These are phyloP conservation scores for Yoshiicerus persimilis DNA, from an alignment of 1,140 invertebrate species.

Conservation along the genomic window DNA sequence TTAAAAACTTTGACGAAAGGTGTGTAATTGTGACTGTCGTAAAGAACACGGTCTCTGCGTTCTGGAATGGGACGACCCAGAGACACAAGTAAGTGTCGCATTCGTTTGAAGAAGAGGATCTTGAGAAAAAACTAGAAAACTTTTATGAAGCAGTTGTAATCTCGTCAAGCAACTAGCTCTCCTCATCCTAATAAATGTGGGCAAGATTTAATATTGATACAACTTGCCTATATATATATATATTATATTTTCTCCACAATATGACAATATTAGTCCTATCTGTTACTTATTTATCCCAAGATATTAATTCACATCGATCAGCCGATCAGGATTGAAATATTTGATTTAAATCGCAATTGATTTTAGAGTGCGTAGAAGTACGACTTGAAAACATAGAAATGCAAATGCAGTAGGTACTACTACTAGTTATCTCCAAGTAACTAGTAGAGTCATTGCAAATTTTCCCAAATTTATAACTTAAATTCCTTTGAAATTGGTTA, in stretches of 20 bases:
- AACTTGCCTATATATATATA: not conserved
- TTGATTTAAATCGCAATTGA: no score
- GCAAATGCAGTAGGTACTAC: no score
- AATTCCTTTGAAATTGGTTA: no score
- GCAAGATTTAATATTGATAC: slow-evolving; percentile 41
- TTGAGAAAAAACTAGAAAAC: slow-evolving; percentile 23
- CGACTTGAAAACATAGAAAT: no score
- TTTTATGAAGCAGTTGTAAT: slow-evolving; percentile 35
- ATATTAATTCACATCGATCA: not conserved
- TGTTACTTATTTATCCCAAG: not conserved
- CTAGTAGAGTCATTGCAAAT: no score
- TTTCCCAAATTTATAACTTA: no score
- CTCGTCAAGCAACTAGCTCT: slow-evolving; percentile 39
- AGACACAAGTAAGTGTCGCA: slow-evolving; percentile 20
- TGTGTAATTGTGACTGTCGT: slow-evolving; percentile 38
- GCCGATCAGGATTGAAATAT: not conserved
- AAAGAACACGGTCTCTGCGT: slow-evolving; percentile 25
- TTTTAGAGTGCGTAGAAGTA: no score
- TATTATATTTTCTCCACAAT: not conserved
- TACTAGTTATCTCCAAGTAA: no score
- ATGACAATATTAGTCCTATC: not conserved
- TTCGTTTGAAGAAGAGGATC: slow-evolving; percentile 32
- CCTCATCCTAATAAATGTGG: slow-evolving; percentile 41
- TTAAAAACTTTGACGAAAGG: slow-evolving; percentile 42
- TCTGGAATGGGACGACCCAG: slow-evolving; percentile 12